phyloP scores from a whole-genome alignment of 2,113 vertebrate species.

The Pseudonaja textilis region DNA sequence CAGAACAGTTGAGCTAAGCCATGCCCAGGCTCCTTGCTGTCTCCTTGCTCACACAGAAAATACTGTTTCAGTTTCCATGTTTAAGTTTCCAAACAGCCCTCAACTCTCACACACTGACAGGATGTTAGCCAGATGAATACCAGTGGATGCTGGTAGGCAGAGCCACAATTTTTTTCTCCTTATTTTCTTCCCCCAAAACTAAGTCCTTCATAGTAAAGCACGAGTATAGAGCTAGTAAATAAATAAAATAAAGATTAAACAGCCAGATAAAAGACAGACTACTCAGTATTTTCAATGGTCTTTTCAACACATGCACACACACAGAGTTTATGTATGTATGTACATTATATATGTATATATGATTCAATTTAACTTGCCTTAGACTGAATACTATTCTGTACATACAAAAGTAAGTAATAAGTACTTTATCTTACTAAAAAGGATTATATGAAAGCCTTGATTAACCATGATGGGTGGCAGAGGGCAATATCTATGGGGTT shows the following conservation, averaged over 20 bases:
- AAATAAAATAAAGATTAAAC: background rate
- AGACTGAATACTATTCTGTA: background rate
- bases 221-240: background rate
- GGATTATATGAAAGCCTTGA: background rate
- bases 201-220: no score
- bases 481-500: background rate
- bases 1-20: no score
- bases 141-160: no score
- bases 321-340: background rate
- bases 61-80: no score
- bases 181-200: no score
- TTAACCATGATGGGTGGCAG: background rate
- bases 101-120: no score
- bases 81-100: no score
- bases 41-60: no score
- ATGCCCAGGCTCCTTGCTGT: no score
- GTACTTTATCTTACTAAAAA: background rate
- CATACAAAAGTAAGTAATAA: background rate
- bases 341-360: background rate
- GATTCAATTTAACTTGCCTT: background rate
- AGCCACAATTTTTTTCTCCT: no score
- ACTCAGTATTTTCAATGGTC: background rate
- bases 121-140: no score
- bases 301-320: background rate
- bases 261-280: background rate